Conservation (phyloP, 1,140 invertebrate species). For the Popillia japonica region DNA sequence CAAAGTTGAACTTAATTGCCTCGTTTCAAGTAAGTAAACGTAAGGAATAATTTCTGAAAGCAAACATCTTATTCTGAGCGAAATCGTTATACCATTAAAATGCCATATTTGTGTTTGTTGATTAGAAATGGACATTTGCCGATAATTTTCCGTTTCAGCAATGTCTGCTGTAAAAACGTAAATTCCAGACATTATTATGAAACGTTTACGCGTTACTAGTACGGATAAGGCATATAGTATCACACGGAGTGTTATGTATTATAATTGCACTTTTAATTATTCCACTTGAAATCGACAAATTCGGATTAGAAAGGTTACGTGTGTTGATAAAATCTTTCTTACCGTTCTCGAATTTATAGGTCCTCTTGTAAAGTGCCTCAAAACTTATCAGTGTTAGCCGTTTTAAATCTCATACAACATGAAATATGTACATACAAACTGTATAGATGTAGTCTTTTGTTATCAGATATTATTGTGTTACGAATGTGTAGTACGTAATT, state of each 20-base stretch:
- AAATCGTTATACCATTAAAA: slow-evolving; percentile 4
- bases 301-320: background rate
- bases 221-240: background rate
- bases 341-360: too few species aligned
- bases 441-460: too few species aligned
- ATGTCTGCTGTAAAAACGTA: background rate
- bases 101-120: slow-evolving; percentile 25
- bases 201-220: background rate
- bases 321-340: background rate
- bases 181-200: slow-evolving; percentile 4
- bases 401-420: too few species aligned
- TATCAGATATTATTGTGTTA: too few species aligned
- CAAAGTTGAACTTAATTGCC: slow-evolving; percentile 29
- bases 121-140: slow-evolving; percentile 31
- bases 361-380: too few species aligned
- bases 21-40: slow-evolving; percentile 29
- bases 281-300: background rate
- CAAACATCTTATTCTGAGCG: slow-evolving; percentile 24
- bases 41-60: slow-evolving; percentile 21
- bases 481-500: too few species aligned
- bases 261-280: background rate
- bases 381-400: too few species aligned
- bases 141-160: background rate
- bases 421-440: too few species aligned
- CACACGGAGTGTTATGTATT: background rate